Percentiles rank a stretch among this genome's conserved stretches.
These are phyloP conservation scores for Habrosyne pyritoides DNA, from an alignment of 2,888 invertebrate genomes.

Conservation along the genomic window DNA sequence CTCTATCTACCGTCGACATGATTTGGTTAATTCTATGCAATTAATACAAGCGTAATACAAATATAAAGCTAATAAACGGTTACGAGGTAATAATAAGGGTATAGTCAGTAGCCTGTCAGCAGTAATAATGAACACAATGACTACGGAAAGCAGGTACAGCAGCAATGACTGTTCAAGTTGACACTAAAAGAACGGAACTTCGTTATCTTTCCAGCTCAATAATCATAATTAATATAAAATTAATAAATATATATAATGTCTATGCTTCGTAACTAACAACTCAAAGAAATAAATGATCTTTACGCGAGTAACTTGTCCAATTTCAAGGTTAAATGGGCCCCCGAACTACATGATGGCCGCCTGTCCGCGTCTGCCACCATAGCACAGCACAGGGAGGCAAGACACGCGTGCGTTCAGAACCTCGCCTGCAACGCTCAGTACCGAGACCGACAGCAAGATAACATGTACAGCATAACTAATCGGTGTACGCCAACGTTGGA, in stretches of 20 bases:
- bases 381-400: conserved; percentile 62
- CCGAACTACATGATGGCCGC: conserved; percentile 65
- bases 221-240: too few relatives aligned
- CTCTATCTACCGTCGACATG: too few relatives aligned
- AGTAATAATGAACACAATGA: conserved; percentile 93
- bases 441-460: conserved; percentile 66
- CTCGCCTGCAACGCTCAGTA: conserved; percentile 59
- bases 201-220: too few relatives aligned
- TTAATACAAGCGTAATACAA: too few relatives aligned
- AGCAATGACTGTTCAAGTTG: too few relatives aligned
- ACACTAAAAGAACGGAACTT: too few relatives aligned
- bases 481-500: conserved; percentile 78
- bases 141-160: conserved; percentile 86
- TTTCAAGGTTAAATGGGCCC: conserved; percentile 49
- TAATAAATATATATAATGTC: too few relatives aligned
- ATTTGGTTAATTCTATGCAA: too few relatives aligned
- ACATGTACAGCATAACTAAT: conserved; percentile 81
- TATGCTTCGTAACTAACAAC: too few relatives aligned
- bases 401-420: conserved; percentile 65
- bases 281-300: too few relatives aligned
- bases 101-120: conserved; percentile 81
- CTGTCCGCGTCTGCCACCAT: conserved; percentile 54
- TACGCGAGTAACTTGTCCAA: conserved; percentile 11
- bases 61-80: too few relatives aligned
- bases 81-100: too few relatives aligned